Base-by-base conservation (phyloP, 2,888 invertebrate genomes). In the Clostera curtula region DNA sequence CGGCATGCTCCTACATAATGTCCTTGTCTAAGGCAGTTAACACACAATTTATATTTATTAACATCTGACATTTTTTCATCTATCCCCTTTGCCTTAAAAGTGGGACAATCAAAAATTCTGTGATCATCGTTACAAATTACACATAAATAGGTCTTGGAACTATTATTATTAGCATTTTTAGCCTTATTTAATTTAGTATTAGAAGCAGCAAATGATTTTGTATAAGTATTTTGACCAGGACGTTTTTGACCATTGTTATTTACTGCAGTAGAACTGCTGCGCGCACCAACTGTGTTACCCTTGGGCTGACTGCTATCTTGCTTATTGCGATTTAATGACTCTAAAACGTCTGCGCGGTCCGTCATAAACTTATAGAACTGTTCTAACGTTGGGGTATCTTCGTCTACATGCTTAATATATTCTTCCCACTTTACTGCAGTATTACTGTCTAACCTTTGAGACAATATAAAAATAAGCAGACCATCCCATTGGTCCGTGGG, bases 341-440 rank as follows among this genome's bases (percentile, higher is more conserved):
- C 48, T 0, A 53, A 23, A 0, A 49, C 40, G 23, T 49, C 30
- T 0, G 51, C 51, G 1, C 50, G 42, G 12, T 50, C 38, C 5
- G 13, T 45, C 3, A 51, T 7, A 19, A 51, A 49, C 15, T 40
- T 40, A 25, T 29, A 23, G 12, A 50, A 48, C 6, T 47, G 33
- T 1, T 46, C 31, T 24, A 50, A 37, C 0, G 20, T 43, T 3
- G 49, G 49, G 1, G 23, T 12, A 9, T 40, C 47, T n/a, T n/a
- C n/a, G 3, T 24, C 26, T 1, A 27, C 16, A 17, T 3, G 30
- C 3, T 39, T 43, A 2, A 43, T 31, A 8, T 33, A 11, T 12
- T 52, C 53, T 8, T 54, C 49, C 47, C 51, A 54, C 25, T 49
- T 51, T 3, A 20, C 6, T 4, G 40, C 5, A 1, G 50, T 47